These are phyloP conservation scores for Galemys pyrenaicus DNA, from an alignment of 2,113 vertebrate genomes.

Conservation along the genomic window DNA sequence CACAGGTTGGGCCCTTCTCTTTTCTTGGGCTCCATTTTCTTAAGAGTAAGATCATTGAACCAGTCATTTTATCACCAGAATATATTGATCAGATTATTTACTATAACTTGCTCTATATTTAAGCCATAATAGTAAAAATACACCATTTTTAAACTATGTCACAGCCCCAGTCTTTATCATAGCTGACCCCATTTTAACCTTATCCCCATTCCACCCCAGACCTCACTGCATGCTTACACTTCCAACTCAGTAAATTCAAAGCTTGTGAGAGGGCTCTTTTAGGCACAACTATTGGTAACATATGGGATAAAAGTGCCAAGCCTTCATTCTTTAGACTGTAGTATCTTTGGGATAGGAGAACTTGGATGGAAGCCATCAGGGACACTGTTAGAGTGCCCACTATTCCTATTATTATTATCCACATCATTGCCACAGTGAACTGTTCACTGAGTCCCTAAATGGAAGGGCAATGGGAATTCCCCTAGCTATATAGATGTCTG, in stretches of 20 bases:
- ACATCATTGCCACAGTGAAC: background rate
- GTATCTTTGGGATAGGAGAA: background rate
- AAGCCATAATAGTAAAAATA: background rate
- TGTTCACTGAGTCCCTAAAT: background rate
- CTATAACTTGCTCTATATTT: background rate
- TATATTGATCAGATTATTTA: background rate
- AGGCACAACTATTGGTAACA: background rate
- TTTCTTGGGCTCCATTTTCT: background rate
- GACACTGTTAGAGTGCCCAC: background rate
- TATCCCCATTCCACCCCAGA: rapidly evolving
- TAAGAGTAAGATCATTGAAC: background rate
- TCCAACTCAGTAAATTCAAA: background rate
- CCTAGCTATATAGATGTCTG: background rate
- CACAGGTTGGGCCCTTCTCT: background rate
- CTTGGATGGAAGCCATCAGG: background rate
- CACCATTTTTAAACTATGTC: background rate
- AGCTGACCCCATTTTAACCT: background rate
- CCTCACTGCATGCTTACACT: rapidly evolving
- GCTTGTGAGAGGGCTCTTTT: background rate
- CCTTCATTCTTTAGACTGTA: background rate
- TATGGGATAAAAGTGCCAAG: background rate
- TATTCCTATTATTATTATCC: background rate
- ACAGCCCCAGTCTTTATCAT: background rate
- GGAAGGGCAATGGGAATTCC: background rate
- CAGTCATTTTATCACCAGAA: background rate